Evolutionary conservation across 2,888 invertebrate species (phyloP), one percentile per base, ranked within the genome.

Genomic region (Dione vanillae): DNA sequence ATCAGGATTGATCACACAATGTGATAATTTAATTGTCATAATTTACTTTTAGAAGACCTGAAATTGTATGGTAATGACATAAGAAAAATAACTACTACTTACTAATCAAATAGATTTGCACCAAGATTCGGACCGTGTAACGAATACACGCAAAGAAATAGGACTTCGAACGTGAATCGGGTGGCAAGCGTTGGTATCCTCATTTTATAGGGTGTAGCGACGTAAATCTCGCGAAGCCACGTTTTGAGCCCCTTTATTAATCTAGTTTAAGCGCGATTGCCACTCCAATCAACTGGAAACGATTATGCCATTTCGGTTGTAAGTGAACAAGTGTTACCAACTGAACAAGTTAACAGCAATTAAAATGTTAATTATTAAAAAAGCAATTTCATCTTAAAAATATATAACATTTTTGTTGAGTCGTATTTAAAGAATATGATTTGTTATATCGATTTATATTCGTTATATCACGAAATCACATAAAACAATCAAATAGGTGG

Each of bases 251-350:
- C 79, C 77, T 82, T 83, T 85, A 85, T 84, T 86, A 87, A 86
- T 85, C 83, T 80, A 77, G 80, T 86, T 86, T 85, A 80, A 82
- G 80, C 81, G 74, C 82, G 81, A 83, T 84, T 83, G 82, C 81
- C 77, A 80, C 76, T 81, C 79, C 74, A 81, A 82, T 82, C 80
- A 79, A 71, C 75, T 76, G 79, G 80, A 78, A 84, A 78, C 79
- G 78, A 81, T 83, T 83, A 71, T 75, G 75, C 73, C 75, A 80
- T 76, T 78, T 82, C 81, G 77, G 75, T 76, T 74, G 79, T 49
- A 70, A 72, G 62, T 54, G 47, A 67, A 64, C 69, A 69, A 69
- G 69, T 71, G 69, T 66, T 54, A 68, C 70, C 27, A 27, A 27
- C 2, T 27, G 27, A 27, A 27, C 27, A 5, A 27, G 27, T 27